Base-by-base conservation (phyloP, 2,888 invertebrate species). In the Conus canariensis region DNA sequence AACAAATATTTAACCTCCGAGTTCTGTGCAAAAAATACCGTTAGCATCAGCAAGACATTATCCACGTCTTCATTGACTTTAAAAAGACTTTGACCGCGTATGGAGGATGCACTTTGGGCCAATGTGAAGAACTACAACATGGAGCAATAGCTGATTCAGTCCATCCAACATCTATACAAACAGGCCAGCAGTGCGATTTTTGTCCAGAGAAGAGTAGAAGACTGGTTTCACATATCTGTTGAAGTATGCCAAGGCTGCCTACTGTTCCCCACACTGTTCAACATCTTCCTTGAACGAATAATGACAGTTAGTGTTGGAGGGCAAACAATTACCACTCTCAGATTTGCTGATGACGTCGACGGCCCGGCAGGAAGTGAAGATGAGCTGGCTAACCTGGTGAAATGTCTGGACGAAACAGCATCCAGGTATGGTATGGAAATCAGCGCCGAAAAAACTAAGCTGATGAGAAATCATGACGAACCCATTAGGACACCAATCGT, bases 1-100 rank as follows among this genome's bases (percentile, higher is more conserved):
- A 83, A 83, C 83, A 89, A 22, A 89, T 85, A 8, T 89, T 83
- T n/a, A 82, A 89, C 83, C 56, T 64, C 22, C 2, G 80, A 80
- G 19, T 88, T 22, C 19, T 77, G 9, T 77, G 88, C 8, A 82
- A 77, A 22, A 86, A 86, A 45, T 86, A 86, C 86, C 0, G 9
- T 8, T 56, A 80, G 60, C 77, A 77, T 25, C 88, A 88, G 25
- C 80, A 80, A 80, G 58, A 80, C 59, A 12, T 89, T 22, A 64
- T 60, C n/a, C 67, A 88, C 22, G 58, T 88, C 30, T 82, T 80
- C 30, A 22, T 88, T 6, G 88, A 77, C 67, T 89, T 83, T 59
- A 89, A 83, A n/a, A 89, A 89, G 83, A 85, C 82, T 5, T 89
- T 25, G 80, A 82, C 59, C 0, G 88, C 8, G 60, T 80, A 6